Base-by-base conservation (phyloP, 2,888 invertebrate species). In the Xestia rhomboidea region DNA sequence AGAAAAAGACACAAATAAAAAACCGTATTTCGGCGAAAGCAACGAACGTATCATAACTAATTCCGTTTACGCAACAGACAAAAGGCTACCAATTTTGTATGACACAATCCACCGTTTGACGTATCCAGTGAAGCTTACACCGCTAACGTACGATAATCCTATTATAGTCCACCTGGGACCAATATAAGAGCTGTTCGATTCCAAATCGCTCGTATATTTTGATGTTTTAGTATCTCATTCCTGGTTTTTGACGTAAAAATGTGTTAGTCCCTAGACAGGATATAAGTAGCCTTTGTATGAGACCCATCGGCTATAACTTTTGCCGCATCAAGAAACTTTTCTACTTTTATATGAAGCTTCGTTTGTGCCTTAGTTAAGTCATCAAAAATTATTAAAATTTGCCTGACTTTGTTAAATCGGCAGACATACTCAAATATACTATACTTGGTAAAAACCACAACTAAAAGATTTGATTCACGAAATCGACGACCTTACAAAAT, bases 101-200 rank as follows among this genome's bases (percentile, higher is more conserved):
- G 66, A 54, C 69, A 60, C 79, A 76, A 76, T 86, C 68, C 73
- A 67, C 63, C 38, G 68, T 73, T 79, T 86, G 83, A 83, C 73
- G 72, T 76, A 72, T 83, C 67, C 62, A 83, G 68, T 69, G 79
- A 79, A 74, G 83, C 73, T 68, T 73, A 79, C 49, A 71, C 72
- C 60, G 70, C 69, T 76, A 82, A 78, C 76, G 84, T 83, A 79
- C 85, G 79, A 81, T 91, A 91, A 91, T 91, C 91, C 88, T 89
- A 88, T 91, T 90, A 91, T 79, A 81, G 75, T 69, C 81, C 91
- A 90, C 88, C 88, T 88, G 91, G 89, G 91, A 68, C 85, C 89
- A 79, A 90, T 92, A 90, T 90, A 88, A 81, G 66, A 79, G 75
- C 77, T 79, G 79, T 79, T 87, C 81, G 74, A 83, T 85, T 81